phyloP scores from a whole-genome alignment of 92 coral and sea anemone species.

The Porites lobata region DNA sequence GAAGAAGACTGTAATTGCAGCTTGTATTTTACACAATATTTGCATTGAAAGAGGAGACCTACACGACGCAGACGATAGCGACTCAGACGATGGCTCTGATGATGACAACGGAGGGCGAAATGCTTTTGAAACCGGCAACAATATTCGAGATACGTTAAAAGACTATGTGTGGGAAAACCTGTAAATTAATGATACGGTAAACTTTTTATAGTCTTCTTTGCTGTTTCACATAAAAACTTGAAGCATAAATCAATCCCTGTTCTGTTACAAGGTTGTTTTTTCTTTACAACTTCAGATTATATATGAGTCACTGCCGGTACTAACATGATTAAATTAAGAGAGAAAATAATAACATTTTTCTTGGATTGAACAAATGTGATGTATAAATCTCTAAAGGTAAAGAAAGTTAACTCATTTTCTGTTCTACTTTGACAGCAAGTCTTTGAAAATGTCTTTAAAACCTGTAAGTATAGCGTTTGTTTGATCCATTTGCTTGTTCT shows the following conservation, averaged over 20 bases:
- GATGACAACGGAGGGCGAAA: constrained; percentile 36
- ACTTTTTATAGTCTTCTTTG: too few relatives aligned
- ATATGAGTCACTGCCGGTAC: too few relatives aligned
- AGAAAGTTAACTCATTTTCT: too few relatives aligned
- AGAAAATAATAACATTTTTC: too few relatives aligned
- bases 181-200: not conserved
- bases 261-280: too few relatives aligned
- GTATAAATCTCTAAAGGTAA: too few relatives aligned
- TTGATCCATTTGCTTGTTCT: constrained; percentile 39
- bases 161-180: not conserved
- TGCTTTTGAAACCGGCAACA: constrained; percentile 21
- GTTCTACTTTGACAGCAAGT: constrained; percentile 3
- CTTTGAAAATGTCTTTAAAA: constrained; percentile 42
- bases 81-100: constrained; percentile 26
- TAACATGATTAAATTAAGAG: too few relatives aligned
- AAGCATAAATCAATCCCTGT: too few relatives aligned
- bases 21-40: constrained; percentile 36
- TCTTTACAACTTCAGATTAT: too few relatives aligned
- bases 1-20: constrained; percentile 28
- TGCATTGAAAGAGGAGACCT: constrained; percentile 7
- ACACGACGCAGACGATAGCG: constrained; percentile 26
- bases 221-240: too few relatives aligned
- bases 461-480: constrained; percentile 43
- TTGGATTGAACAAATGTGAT: too few relatives aligned
- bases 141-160: constrained; percentile 37